phyloP scores from a whole-genome alignment of 2,797 vertebrate species.

The Gymnothorax javanicus region DNA sequence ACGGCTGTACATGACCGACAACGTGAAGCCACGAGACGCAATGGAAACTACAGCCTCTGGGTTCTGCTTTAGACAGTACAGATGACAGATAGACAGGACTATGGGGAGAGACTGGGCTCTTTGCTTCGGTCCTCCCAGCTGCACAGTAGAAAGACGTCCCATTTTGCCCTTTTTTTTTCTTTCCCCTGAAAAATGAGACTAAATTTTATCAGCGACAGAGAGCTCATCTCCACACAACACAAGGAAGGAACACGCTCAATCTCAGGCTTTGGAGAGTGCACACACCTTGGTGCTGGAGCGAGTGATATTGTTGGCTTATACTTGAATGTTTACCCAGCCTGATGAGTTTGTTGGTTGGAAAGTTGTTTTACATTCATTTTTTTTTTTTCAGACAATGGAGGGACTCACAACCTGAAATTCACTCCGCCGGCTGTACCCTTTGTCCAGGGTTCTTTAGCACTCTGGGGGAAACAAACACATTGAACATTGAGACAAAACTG shows the following conservation, averaged over 20 bases:
- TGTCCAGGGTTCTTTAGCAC: constrained; percentile 98
- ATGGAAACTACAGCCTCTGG: constrained; percentile 61
- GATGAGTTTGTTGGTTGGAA: constrained; percentile 76
- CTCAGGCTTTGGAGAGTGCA: not conserved
- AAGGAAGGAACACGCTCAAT: constrained; percentile 1
- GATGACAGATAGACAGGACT: constrained; percentile 79
- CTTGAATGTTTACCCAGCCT: constrained; percentile 98
- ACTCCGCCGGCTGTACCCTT: constrained; percentile 98
- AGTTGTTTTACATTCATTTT: constrained; percentile 88
- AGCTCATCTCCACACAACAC: constrained; percentile 9
- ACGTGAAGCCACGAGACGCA: constrained; percentile 76
- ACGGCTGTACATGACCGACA: constrained; percentile 65
- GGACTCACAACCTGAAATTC: constrained; percentile 99
- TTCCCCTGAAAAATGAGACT: constrained; percentile 60
- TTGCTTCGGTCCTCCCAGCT: constrained; percentile 75
- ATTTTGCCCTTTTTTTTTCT: constrained; percentile 45
- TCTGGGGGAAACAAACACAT: constrained; percentile 99
- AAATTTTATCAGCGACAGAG: constrained; percentile 32
- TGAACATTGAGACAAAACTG: constrained; percentile 89
- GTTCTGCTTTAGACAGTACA: constrained; percentile 73
- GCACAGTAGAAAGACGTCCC: constrained; percentile 71
- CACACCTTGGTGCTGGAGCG: not conserved
- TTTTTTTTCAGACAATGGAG: constrained; percentile 76
- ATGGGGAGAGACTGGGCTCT: constrained; percentile 58
- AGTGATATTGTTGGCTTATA: constrained; percentile 65